These are phyloP conservation scores for Pogonocichla stellata DNA, from an alignment of 2,113 vertebrate genomes.

Conservation along the genomic window DNA sequence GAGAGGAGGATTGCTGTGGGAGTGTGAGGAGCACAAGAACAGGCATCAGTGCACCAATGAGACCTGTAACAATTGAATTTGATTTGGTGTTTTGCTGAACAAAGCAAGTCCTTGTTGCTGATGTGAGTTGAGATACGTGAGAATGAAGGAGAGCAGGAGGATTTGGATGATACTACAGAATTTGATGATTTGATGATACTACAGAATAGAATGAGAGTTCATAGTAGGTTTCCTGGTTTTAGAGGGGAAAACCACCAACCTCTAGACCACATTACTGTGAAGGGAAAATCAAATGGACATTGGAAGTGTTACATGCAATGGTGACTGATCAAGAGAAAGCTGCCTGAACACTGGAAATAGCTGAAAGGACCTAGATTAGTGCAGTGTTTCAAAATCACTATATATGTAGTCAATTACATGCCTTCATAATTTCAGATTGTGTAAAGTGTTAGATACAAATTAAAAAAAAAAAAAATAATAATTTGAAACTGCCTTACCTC, in stretches of 20 bases:
- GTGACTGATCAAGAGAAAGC: neutral
- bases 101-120: neutral
- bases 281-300: neutral
- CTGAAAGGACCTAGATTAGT: neutral
- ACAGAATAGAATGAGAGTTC: neutral
- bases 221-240: neutral
- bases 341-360: neutral
- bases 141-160: neutral
- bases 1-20: neutral
- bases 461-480: rapidly evolving
- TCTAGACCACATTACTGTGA: neutral
- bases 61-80: neutral
- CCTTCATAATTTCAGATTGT: neutral
- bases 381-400: neutral
- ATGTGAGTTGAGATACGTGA: rapidly evolving
- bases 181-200: neutral
- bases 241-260: neutral
- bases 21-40: neutral
- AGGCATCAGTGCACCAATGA: neutral
- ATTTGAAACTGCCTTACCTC: neutral
- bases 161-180: neutral
- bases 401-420: rapidly evolving
- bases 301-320: neutral
- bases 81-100: neutral
- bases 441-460: neutral